Evolutionary conservation across 2,113 vertebrate genomes (phyloP).

Genomic region (Melanerpes aurifrons): DNA sequence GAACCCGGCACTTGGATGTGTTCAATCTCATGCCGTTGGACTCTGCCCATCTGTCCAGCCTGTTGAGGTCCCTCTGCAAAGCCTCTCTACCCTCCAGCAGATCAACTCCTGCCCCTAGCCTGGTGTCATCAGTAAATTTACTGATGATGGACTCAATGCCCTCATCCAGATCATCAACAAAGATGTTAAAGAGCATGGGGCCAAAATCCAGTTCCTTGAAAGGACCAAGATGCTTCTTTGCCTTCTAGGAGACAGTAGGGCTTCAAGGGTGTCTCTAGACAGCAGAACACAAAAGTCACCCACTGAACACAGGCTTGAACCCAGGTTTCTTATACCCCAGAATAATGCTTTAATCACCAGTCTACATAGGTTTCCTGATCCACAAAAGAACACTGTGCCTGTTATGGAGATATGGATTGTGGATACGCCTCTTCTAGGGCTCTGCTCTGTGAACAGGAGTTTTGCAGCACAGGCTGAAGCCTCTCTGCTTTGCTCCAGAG

Average conservation of each 20-base stretch:
- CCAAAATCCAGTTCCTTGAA: neutral
- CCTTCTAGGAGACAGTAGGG: neutral
- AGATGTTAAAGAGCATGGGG: no score
- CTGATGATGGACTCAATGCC: no score
- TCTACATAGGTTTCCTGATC: fast-evolving
- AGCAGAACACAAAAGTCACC: neutral
- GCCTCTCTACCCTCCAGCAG: no score
- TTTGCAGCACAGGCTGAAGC: neutral
- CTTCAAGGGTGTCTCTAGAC: neutral
- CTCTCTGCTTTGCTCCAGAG: neutral
- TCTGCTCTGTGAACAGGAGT: neutral
- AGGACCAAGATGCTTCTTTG: neutral
- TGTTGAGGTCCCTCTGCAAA: no score
- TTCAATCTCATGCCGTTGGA: no score
- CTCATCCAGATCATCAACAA: no score
- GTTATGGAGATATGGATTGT: neutral
- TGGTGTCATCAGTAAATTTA: no score
- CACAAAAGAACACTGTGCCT: neutral
- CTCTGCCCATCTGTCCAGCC: no score
- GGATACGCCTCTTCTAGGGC: fast-evolving
- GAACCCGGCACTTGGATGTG: no score
- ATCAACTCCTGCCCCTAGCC: no score
- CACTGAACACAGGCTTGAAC: neutral
- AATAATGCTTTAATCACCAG: neutral
- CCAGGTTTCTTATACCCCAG: neutral